Percentiles rank a stretch among this genome's conserved stretches.
These are phyloP conservation scores for Acronicta psi DNA, from an alignment of 2,888 invertebrate species.

Conservation along the genomic window DNA sequence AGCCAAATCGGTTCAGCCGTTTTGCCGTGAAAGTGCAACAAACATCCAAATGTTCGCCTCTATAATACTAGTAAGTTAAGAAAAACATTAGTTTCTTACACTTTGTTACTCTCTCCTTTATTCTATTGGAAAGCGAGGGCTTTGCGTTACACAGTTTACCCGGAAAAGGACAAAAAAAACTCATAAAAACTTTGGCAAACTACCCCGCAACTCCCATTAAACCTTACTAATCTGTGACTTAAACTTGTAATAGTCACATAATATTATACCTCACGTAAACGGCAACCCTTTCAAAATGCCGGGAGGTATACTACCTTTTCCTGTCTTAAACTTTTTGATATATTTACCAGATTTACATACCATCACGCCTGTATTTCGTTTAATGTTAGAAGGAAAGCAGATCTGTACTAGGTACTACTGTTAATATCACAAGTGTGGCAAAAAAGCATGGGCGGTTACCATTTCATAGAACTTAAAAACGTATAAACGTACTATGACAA, in stretches of 20 bases:
- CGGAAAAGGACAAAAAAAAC: slow-evolving; percentile 43
- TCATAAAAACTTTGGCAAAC: slow-evolving; percentile 48
- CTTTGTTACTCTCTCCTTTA: neutral
- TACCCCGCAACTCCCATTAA: slow-evolving; percentile 43
- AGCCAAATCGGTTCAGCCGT: too few species aligned
- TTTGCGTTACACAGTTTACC: slow-evolving; percentile 25
- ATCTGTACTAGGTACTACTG: too few species aligned
- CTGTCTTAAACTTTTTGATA: slow-evolving; percentile 1
- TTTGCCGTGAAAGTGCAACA: too few species aligned
- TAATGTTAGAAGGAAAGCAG: neutral
- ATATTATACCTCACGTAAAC: slow-evolving; percentile 18
- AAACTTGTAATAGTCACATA: slow-evolving; percentile 37
- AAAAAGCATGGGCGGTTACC: too few species aligned
- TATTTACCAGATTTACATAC: neutral
- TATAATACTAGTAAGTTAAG: too few species aligned
- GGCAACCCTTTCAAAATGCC: slow-evolving; percentile 6
- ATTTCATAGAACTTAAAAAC: too few species aligned
- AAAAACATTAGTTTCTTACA: too few species aligned
- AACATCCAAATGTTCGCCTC: too few species aligned
- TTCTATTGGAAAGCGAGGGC: neutral
- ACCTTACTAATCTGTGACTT: slow-evolving; percentile 43
- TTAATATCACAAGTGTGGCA: too few species aligned
- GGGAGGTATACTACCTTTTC: neutral
- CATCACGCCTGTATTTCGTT: neutral
- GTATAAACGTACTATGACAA: too few species aligned